Conservation (phyloP, 2,113 vertebrate genomes). For the Archocentrus centrarchus region DNA sequence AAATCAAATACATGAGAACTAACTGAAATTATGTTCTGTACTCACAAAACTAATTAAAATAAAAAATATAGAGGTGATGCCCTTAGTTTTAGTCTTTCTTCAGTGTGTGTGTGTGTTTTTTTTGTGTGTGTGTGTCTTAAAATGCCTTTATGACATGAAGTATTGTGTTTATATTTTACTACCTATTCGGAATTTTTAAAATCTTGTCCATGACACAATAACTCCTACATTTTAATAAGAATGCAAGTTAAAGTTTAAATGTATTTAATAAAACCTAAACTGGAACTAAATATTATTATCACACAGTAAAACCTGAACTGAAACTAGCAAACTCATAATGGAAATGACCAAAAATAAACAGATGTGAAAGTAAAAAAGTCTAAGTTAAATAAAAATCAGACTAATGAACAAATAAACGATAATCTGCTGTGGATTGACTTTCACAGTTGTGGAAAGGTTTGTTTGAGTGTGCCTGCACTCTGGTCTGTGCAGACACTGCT, state of each 20-base stretch:
- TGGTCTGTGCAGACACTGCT: neutral
- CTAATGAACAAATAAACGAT: neutral
- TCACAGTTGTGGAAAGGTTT: slow-evolving; percentile 1
- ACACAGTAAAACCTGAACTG: neutral
- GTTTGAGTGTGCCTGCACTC: neutral
- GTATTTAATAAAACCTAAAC: neutral
- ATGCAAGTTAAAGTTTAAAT: neutral
- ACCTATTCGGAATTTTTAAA: neutral
- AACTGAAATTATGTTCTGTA: neutral
- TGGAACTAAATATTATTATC: neutral
- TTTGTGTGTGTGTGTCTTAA: neutral
- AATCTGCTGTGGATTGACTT: neutral
- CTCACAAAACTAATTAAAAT: neutral
- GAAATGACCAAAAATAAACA: neutral
- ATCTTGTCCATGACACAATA: neutral
- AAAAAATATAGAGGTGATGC: neutral
- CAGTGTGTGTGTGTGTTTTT: neutral
- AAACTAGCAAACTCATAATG: neutral
- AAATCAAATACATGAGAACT: neutral
- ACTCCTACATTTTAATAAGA: neutral
- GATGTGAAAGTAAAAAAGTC: neutral
- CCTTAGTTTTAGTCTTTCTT: neutral
- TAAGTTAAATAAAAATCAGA: neutral
- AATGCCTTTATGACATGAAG: neutral
- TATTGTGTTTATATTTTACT: neutral